Base-by-base conservation (phyloP, 2,888 invertebrate genomes). In the Erebia epiphron region DNA sequence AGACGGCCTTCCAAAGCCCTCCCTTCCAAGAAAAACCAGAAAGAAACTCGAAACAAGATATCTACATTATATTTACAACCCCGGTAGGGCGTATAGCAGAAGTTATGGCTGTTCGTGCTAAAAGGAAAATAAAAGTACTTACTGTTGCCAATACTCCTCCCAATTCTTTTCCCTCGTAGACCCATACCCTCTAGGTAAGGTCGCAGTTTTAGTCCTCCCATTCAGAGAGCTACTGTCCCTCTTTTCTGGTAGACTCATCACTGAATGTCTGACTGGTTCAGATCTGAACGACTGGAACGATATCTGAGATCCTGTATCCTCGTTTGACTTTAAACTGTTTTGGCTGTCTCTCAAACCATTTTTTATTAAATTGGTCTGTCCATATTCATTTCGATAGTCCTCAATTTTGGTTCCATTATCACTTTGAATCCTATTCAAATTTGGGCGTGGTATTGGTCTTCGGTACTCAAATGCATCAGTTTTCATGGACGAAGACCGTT, bases 111-210 rank as follows among this genome's bases (percentile, higher is more conserved):
- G 18, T 2, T 35, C 5, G 35, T 35, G 35, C 35, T 35, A 56
- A 56, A 2, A 56, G 10, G 13, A 11, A 16, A 57, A 58, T 14
- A n/a, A 1, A n/a, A 35, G 64, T 60, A 90, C 92, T 90, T 79
- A 94, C 94, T 86, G 84, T 1, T 92, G 85, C 94, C 94, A 94
- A 76, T 94, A 93, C 18, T 92, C 92, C 73, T 93, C 92, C 93
- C 93, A 93, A 64, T 86, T 87, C 79, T 88, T 91, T 76, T 91
- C 89, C 76, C 84, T 90, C 0, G 79, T 88, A 0, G 92, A 91
- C 0, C 91, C 92, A 68, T 92, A 91, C 0, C 92, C 92, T 43
- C 92, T 79, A 0, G 92, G 92, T 60, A 93, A 74, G 0, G 93
- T 92, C 0, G 92, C 90, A 0, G 91, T 92, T 75, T 79, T 88